Evolutionary conservation across 2,113 vertebrate species (phyloP).

Genomic region (Lasiurus cinereus): DNA sequence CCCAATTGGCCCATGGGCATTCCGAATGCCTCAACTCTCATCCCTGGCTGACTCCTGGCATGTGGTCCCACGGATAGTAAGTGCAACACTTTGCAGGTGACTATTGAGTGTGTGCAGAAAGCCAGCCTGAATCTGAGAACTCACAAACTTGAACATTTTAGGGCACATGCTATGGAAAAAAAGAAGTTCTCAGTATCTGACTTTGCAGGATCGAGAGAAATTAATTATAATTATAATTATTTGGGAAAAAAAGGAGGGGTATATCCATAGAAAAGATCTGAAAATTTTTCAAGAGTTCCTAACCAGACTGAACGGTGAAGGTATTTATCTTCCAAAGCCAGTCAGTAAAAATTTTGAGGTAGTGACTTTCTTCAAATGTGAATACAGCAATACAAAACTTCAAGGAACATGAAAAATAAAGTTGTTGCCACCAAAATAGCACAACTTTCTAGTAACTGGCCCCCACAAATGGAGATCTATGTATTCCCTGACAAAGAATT

Average conservation of each 20-base stretch:
- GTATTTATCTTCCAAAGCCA: background rate
- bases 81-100: background rate
- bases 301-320: background rate
- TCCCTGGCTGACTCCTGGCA: background rate
- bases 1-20: background rate
- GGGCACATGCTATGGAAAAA: background rate
- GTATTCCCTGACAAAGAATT: background rate
- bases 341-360: background rate
- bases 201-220: background rate
- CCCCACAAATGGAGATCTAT: background rate
- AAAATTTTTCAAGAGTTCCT: background rate
- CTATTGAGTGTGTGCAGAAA: background rate
- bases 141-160: background rate
- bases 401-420: background rate
- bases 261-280: background rate
- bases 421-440: background rate
- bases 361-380: background rate
- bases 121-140: background rate
- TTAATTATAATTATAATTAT: background rate
- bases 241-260: background rate
- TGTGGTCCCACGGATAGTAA: background rate
- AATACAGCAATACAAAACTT: background rate
- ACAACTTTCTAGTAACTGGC: background rate
- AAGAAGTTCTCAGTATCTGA: background rate
- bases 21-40: background rate